A percentile compares a stretch with the other conserved stretches of the same genome.
These are phyloP conservation scores for Coracias cyanogaster DNA, from an alignment of 2,797 vertebrate species.

Conservation along the genomic window DNA sequence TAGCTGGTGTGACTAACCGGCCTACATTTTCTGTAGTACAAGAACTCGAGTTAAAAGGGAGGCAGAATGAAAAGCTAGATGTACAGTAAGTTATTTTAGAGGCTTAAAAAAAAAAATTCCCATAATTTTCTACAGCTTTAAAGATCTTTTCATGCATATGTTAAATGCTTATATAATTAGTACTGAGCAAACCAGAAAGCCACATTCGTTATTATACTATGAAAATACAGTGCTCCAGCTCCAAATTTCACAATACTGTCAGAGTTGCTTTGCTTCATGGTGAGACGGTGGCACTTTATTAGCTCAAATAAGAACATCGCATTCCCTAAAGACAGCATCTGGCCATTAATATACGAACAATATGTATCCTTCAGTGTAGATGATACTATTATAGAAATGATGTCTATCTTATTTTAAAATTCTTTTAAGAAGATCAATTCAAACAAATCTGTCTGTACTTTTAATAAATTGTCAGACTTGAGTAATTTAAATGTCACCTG, in stretches of 20 bases:
- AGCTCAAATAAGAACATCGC: constrained; percentile 55
- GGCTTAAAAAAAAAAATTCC: constrained; percentile 48
- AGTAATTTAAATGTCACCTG: constrained; percentile 49
- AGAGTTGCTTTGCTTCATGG: constrained; percentile 52
- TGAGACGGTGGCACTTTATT: constrained; percentile 59
- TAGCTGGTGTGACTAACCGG: constrained; percentile 96
- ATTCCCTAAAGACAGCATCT: constrained; percentile 85
- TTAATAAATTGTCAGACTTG: constrained; percentile 10
- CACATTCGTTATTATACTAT: constrained; percentile 76
- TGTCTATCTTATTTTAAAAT: not conserved
- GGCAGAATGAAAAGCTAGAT: constrained; percentile 59
- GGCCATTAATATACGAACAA: constrained; percentile 38
- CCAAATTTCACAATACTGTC: constrained; percentile 52
- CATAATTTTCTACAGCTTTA: constrained; percentile 71
- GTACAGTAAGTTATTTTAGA: constrained; percentile 75
- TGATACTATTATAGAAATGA: constrained; percentile 4
- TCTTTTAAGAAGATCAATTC: constrained; percentile 10
- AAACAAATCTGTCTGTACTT: constrained; percentile 56
- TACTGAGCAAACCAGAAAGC: constrained; percentile 83
- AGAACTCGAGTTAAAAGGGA: constrained; percentile 85
- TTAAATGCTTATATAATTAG: constrained; percentile 82
- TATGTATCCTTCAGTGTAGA: not conserved
- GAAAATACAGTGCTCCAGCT: constrained; percentile 84
- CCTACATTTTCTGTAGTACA: constrained; percentile 99
- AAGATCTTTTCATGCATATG: constrained; percentile 82